Evolutionary conservation across 30 jellyfish, hydroid and myxozoan genomes (phyloP).

Genomic region (Hydractinia symbiolongicarpus): DNA sequence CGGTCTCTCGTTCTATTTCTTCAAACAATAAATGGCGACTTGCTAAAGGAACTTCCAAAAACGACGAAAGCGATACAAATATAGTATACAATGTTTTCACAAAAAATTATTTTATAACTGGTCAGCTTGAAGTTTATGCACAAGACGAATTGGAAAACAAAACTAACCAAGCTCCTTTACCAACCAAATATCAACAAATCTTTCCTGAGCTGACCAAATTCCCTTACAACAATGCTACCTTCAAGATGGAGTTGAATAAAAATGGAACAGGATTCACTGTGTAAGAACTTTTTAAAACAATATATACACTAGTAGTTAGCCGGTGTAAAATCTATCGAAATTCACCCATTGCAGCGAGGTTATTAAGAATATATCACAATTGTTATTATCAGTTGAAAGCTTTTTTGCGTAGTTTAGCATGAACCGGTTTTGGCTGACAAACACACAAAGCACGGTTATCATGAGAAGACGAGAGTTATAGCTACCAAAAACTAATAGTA

Average conservation of each 20-base stretch:
- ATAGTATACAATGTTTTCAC: neutral
- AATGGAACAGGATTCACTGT: neutral
- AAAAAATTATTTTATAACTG: slow-evolving; percentile 12
- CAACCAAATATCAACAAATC: neutral
- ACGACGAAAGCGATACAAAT: neutral
- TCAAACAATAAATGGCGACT: neutral
- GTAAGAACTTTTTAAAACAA: neutral
- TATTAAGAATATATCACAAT: too few relatives aligned
- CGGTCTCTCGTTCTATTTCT: neutral
- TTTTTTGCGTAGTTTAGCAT: too few relatives aligned
- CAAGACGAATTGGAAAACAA: slow-evolving; percentile 15
- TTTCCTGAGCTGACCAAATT: slow-evolving; percentile 6
- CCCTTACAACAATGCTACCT: slow-evolving; percentile 23
- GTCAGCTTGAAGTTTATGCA: slow-evolving; percentile 13
- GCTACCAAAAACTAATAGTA: too few relatives aligned
- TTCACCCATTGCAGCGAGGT: too few relatives aligned
- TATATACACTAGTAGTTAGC: too few relatives aligned
- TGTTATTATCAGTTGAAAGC: too few relatives aligned
- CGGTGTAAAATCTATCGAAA: too few relatives aligned
- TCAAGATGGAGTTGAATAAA: slow-evolving; percentile 12
- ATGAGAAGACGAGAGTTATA: too few relatives aligned
- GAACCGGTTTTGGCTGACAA: too few relatives aligned
- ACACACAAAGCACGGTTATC: too few relatives aligned
- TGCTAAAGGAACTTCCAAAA: neutral
- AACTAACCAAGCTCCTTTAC: slow-evolving; percentile 3